A percentile compares a stretch with the other conserved stretches of the same genome.
These are phyloP conservation scores for Melanotaenia trifasciata DNA, from an alignment of 2,797 vertebrate genomes.

Conservation along the genomic window DNA sequence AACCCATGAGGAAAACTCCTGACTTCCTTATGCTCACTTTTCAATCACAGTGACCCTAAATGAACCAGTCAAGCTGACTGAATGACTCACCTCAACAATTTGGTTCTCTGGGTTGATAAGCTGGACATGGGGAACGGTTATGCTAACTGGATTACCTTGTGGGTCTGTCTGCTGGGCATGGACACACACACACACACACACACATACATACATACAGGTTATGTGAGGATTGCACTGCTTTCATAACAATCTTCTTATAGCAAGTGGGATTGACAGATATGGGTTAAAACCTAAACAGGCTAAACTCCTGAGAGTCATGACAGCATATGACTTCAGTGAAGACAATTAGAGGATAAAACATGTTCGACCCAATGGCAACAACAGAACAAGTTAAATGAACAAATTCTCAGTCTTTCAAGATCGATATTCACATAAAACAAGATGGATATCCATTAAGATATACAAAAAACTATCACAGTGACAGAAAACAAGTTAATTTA, in stretches of 20 bases:
- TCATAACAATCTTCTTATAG: slow-evolving; percentile 57
- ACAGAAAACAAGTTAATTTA: too few species aligned
- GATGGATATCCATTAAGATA: too few species aligned
- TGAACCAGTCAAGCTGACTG: slow-evolving; percentile 5
- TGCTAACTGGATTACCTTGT: slow-evolving; percentile 89
- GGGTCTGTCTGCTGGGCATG: slow-evolving; percentile 86
- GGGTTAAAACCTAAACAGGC: slow-evolving; percentile 40
- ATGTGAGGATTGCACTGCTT: slow-evolving; percentile 56
- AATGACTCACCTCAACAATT: slow-evolving; percentile 93
- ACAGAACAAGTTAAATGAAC: neutral
- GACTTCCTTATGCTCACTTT: neutral
- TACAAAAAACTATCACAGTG: too few species aligned
- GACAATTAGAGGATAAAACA: neutral
- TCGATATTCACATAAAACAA: neutral
- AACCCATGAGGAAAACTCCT: neutral
- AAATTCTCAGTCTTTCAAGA: neutral
- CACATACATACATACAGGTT: slow-evolving; percentile 39
- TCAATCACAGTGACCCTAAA: neutral
- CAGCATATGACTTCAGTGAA: neutral
- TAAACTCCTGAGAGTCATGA: neutral
- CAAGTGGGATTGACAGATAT: slow-evolving; percentile 47
- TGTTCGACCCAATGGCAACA: neutral
- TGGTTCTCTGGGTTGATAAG: slow-evolving; percentile 99
- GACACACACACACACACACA: slow-evolving; percentile 24
- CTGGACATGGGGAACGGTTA: slow-evolving; percentile 97